Conservation (phyloP, 2,113 vertebrate genomes). For the Chloroceryle aenea region DNA sequence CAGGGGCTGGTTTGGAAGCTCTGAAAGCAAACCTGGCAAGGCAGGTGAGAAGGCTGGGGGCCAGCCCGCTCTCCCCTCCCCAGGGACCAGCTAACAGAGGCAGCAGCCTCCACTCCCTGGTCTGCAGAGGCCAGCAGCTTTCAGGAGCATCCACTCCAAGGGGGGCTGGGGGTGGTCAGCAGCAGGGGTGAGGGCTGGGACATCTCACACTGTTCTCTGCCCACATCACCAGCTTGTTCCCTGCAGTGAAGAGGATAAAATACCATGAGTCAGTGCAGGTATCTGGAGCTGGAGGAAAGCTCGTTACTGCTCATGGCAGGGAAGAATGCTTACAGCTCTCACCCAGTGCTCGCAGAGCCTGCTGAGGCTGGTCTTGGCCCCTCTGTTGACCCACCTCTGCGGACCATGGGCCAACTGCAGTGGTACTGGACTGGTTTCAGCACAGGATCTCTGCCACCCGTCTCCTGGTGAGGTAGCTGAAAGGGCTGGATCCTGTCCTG, state of each 20-base stretch:
- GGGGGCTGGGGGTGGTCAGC: not conserved
- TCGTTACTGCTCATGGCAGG: not conserved
- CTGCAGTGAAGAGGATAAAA: not conserved
- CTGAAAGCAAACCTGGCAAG: not conserved
- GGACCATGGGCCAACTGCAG: rapidly evolving
- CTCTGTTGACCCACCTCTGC: not conserved
- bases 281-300: not conserved
- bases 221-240: not conserved
- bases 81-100: rapidly evolving
- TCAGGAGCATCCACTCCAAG: not conserved
- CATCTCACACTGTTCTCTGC: not conserved
- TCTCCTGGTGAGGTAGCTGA: not conserved
- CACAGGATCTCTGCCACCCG: not conserved
- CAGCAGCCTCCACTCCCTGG: not conserved
- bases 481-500: not conserved
- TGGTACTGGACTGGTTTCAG: not conserved
- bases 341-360: rapidly evolving
- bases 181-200: rapidly evolving
- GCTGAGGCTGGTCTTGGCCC: not conserved
- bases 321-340: not conserved
- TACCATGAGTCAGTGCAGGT: rapidly evolving
- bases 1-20: not conserved
- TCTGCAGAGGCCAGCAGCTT: not conserved
- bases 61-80: not conserved
- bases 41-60: not conserved